Conservation (phyloP, 2,888 invertebrate genomes). For the Lamellibrachia satsuma region DNA sequence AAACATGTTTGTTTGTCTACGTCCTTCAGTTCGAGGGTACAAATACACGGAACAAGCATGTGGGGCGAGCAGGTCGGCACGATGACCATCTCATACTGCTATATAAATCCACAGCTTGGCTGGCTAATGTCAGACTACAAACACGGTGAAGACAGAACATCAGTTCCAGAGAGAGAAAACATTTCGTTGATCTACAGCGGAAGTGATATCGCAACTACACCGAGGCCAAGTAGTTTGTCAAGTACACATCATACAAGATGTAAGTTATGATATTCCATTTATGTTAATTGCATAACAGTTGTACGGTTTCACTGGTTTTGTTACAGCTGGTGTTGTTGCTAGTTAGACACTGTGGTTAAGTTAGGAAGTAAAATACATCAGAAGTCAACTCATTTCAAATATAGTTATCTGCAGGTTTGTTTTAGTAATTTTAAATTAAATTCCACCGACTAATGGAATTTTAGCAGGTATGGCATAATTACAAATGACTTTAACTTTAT, state of each 20-base stretch:
- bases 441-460: not conserved
- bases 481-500: not conserved
- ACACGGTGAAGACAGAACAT: not conserved
- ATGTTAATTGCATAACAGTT: not conserved
- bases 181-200: not conserved
- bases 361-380: too few species aligned
- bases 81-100: not conserved
- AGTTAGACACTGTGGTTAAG: too few species aligned
- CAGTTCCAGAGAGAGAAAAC: not conserved
- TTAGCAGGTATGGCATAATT: not conserved
- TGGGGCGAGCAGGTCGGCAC: not conserved
- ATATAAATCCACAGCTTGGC: not conserved
- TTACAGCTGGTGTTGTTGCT: too few species aligned
- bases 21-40: not conserved
- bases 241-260: not conserved
- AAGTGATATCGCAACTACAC: not conserved
- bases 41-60: not conserved
- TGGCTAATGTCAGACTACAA: not conserved
- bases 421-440: too few species aligned
- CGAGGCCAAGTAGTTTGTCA: not conserved
- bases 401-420: too few species aligned
- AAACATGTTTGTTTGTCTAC: not conserved
- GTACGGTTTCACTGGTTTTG: not conserved
- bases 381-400: too few species aligned
- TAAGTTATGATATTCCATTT: not conserved